Base-by-base conservation (phyloP, 2,888 invertebrate genomes). In the Stramonita haemastoma region DNA sequence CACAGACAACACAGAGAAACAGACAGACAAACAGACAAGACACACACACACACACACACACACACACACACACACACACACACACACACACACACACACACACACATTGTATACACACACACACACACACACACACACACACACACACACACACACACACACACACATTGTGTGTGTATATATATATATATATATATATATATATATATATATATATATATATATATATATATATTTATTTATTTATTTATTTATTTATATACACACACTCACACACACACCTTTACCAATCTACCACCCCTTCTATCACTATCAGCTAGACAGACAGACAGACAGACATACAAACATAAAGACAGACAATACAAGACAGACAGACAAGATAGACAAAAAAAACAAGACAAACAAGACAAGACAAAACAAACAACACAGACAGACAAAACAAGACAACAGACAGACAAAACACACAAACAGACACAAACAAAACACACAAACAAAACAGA, bases 161-260 rank as follows among this genome's bases (percentile, higher is more conserved):
- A 81, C 81, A n/a, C n/a, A n/a, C n/a, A n/a, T n/a, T n/a, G n/a
- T n/a, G n/a, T n/a, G n/a, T n/a, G n/a, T n/a, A n/a, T 19, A 81
- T 36, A 81, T 19, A 17, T 8, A 77, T 11, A 29, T 70, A 70
- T 22, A 29, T 26, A 22, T 26, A 70, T 26, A 88, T 29, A 81
- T 17, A 88, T 29, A 88, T 17, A 81, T 13, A 56, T 13, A 88
- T 56, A 81, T 17, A 88, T 34, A 88, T 32, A 77, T 32, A 77
- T 32, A 77, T 8, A 29, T 17, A 77, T 32, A 77, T 32, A 77
- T 32, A 77, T 22, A 34, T 4, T 32, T 22, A n/a, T n/a, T n/a
- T n/a, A n/a, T n/a, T n/a, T n/a, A n/a, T n/a, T n/a, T n/a, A n/a
- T n/a, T n/a, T n/a, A n/a, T n/a, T n/a, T n/a, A n/a, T n/a, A n/a